phyloP scores from a whole-genome alignment of 2,113 vertebrate genomes.

The Toxostoma redivivum region DNA sequence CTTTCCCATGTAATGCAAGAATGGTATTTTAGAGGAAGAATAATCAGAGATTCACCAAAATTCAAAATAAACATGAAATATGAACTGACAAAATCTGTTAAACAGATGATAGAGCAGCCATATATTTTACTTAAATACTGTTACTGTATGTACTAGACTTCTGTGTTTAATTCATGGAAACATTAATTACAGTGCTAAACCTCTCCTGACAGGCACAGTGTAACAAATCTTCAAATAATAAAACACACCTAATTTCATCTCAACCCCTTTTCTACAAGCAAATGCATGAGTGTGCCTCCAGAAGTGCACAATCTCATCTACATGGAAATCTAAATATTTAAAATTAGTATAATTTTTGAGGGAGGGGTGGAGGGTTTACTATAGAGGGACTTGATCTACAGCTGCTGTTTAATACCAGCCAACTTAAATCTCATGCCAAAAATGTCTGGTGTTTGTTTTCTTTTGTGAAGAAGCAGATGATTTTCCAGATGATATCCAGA shows the following conservation, averaged over 20 bases:
- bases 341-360: not conserved
- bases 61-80: not conserved
- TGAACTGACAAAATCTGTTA: not conserved
- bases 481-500: constrained; percentile 42
- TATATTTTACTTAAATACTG: constrained; percentile 12
- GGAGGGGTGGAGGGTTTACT: not conserved
- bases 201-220: constrained; percentile 16
- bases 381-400: constrained; percentile 15
- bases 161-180: constrained; percentile 27
- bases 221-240: constrained; percentile 26
- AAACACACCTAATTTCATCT: constrained; percentile 35
- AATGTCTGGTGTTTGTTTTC: constrained; percentile 44
- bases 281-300: not conserved
- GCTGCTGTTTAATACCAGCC: constrained; percentile 29
- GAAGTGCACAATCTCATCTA: not conserved
- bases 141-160: not conserved
- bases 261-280: not conserved
- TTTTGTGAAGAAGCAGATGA: constrained; percentile 30
- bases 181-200: not conserved
- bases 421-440: constrained; percentile 27
- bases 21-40: not conserved
- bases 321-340: constrained; percentile 55
- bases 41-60: not conserved
- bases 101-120: not conserved
- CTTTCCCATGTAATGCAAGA: not conserved